Evolutionary conservation across 2,797 vertebrate species (phyloP), one percentile per base, ranked within the genome.

Genomic region (Argya squamiceps): DNA sequence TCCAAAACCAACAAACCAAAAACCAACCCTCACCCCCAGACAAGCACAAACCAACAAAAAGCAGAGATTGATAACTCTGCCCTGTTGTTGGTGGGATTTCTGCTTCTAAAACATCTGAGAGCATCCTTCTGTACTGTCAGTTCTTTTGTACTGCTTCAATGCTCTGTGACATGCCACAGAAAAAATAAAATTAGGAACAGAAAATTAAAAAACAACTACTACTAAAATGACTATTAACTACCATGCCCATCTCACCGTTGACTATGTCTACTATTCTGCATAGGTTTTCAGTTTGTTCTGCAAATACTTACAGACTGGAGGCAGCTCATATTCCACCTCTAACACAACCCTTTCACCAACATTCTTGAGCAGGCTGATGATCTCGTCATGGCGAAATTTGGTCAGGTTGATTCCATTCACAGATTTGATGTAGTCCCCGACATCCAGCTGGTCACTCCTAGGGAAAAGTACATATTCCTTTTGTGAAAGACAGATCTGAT

Each of bases 401-500:
- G 99, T 98, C 94, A 99, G 97, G 97, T 99, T 99, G 98, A 99
- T 99, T 79, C 99, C 99, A 62, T 99, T 99, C 26, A 99, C 99
- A 6, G 99, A 98, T 92, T 99, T 99, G 94, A 99, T 99, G 97
- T 99, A 99, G 97, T 99, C 99, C 1, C 99, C 99, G 34, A 99
- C 98, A 86, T 99, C 99, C 96, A 99, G 98, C 98, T 99, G 99
- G 97, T 99, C 99, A 87, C 99, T 99, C 98, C 99, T 99, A 90
- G 94, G 63, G 97, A 98, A 60, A 96, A 13, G 88, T 20, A 90
- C 16, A 69, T 41, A 9, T 27, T 86, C 1, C 6, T 37, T 62
- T 91, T 55, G n/a, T 91, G 84, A 95, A 92, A 53, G 23, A 62
- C 65, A 74, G 21, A 90, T 50, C 41, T 74, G 19, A 36, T 85